These are phyloP conservation scores for Dysmachus trigonus DNA, from an alignment of 2,888 invertebrate species.

Conservation along the genomic window DNA sequence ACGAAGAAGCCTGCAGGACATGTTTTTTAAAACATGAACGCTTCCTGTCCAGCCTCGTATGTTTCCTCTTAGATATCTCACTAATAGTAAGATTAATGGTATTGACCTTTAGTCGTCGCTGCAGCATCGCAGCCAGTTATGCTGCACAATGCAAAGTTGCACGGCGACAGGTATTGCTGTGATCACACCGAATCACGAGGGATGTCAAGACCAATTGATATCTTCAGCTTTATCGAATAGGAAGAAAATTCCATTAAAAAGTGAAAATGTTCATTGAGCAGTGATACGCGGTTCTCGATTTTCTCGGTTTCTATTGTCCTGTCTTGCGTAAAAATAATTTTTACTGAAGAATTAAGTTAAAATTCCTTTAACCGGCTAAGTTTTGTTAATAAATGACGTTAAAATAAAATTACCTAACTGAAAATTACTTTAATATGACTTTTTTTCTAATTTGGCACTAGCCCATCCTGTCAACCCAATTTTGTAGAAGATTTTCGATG, in stretches of 20 bases:
- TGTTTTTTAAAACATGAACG: background rate
- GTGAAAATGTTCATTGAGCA: background rate
- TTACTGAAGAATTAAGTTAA: background rate
- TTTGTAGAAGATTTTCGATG: no score
- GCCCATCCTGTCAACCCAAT: no score
- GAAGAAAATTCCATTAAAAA: conserved; percentile 1
- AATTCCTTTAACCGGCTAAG: background rate
- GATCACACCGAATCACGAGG: background rate
- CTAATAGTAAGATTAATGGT: background rate
- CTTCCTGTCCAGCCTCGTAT: background rate
- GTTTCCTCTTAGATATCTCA: background rate
- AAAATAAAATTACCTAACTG: background rate
- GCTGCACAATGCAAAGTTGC: background rate
- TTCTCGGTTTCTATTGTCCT: background rate
- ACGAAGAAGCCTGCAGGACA: conserved; percentile 1
- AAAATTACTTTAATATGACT: background rate
- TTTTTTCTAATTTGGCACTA: no score
- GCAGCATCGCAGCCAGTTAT: background rate
- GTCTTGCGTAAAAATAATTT: background rate
- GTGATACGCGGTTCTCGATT: background rate
- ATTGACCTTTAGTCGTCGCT: background rate
- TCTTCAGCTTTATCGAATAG: background rate
- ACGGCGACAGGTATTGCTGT: background rate
- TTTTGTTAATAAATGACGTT: background rate
- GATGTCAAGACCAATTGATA: conserved; percentile 27